Conservation (phyloP, 2,888 invertebrate genomes). For the Drosophila helvetica region DNA sequence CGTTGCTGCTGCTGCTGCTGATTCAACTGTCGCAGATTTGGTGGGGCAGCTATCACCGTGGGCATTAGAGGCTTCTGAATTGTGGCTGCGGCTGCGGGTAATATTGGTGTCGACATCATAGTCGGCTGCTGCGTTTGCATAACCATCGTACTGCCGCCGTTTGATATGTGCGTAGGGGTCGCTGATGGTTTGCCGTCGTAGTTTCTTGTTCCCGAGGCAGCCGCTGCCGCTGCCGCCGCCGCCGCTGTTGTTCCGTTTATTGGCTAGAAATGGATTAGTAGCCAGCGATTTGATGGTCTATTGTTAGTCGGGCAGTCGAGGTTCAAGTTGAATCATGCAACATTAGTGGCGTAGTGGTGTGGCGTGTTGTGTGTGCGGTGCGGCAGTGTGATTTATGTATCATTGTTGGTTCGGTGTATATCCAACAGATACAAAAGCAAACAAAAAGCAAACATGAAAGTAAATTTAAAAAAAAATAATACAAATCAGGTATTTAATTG, state of each 20-base stretch:
- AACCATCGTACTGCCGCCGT: slow-evolving; percentile 61
- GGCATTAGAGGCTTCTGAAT: slow-evolving; percentile 53
- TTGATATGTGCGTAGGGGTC: slow-evolving; percentile 82
- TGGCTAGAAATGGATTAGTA: slow-evolving; percentile 84
- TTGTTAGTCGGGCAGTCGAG: slow-evolving; percentile 52
- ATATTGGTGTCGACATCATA: slow-evolving; percentile 41
- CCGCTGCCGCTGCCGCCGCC: slow-evolving; percentile 62
- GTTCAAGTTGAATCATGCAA: slow-evolving; percentile 34
- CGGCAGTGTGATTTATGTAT: slow-evolving; percentile 18
- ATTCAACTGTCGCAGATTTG: slow-evolving; percentile 65
- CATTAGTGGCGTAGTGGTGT: slow-evolving; percentile 15
- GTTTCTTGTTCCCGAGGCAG: slow-evolving; percentile 60
- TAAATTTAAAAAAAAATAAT: slow-evolving; percentile 50
- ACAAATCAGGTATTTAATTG: not conserved
- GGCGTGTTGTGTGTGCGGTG: not conserved
- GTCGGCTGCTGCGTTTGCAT: not conserved
- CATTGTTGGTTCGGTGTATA: slow-evolving; percentile 27
- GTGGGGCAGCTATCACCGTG: slow-evolving; percentile 62
- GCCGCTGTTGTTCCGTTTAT: slow-evolving; percentile 62
- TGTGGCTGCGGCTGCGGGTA: slow-evolving; percentile 61
- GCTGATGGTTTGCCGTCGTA: slow-evolving; percentile 82
- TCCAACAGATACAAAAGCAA: slow-evolving; percentile 9
- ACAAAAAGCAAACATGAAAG: slow-evolving; percentile 55
- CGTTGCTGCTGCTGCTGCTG: slow-evolving; percentile 62
- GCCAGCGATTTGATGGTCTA: slow-evolving; percentile 72